Evolutionary conservation across 2,113 vertebrate species (phyloP).

Genomic region (Cygnus buccinator): DNA sequence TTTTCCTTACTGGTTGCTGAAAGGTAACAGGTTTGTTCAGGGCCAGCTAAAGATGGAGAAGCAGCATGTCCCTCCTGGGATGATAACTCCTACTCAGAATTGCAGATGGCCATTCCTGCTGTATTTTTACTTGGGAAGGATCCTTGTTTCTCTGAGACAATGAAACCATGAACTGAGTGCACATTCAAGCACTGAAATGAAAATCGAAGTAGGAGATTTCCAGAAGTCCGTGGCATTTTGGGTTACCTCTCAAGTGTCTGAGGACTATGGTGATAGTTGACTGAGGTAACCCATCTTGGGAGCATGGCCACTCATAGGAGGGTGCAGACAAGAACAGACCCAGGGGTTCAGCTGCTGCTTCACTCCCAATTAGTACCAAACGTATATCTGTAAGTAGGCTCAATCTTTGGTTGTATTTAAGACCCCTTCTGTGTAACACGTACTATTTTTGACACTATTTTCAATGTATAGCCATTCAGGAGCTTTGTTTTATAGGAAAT

Average conservation of each 20-base stretch:
- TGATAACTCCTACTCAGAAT: background rate
- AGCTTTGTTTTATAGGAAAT: background rate
- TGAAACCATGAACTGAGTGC: background rate
- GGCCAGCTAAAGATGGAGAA: background rate
- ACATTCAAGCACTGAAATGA: accelerated
- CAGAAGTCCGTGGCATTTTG: background rate
- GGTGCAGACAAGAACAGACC: background rate
- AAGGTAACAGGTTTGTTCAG: background rate
- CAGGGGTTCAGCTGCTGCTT: background rate
- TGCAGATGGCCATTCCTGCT: background rate
- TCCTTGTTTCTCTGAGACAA: background rate
- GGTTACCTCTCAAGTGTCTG: background rate
- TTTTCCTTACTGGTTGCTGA: background rate
- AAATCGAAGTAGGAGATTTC: background rate
- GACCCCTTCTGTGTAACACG: background rate
- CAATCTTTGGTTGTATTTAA: accelerated
- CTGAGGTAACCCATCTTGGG: background rate
- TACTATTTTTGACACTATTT: background rate
- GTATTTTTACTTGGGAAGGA: background rate
- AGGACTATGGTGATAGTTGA: accelerated
- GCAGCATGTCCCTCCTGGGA: accelerated
- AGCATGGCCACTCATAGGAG: accelerated
- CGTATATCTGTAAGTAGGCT: background rate
- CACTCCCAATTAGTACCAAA: background rate
- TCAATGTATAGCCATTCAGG: background rate